phyloP scores from a whole-genome alignment of 1,140 invertebrate genomes.

The Hermetia illucens region DNA sequence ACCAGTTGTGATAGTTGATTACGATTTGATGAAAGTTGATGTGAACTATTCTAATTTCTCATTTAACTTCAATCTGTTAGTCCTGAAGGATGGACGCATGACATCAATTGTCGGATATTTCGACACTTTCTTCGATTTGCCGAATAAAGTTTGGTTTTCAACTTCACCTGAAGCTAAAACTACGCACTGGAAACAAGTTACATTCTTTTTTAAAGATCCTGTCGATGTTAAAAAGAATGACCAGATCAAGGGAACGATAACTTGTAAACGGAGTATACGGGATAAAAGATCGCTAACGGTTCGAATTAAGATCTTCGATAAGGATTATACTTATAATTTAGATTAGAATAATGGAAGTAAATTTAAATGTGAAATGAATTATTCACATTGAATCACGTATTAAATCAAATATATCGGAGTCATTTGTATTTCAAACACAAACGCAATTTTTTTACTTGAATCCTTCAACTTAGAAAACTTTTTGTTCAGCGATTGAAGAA shows the following conservation, averaged over 20 bases:
- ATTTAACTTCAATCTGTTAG: slow-evolving; percentile 58
- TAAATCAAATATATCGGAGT: background rate
- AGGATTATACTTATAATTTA: slow-evolving; percentile 17
- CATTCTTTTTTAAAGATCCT: slow-evolving; percentile 69
- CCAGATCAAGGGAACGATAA: slow-evolving; percentile 44
- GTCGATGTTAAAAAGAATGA: slow-evolving; percentile 61
- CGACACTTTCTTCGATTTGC: slow-evolving; percentile 72
- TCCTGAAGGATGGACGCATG: slow-evolving; percentile 54
- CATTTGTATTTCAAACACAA: too few relatives aligned
- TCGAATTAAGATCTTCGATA: slow-evolving; percentile 30
- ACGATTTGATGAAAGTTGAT: slow-evolving; percentile 72
- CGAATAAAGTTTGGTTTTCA: slow-evolving; percentile 46
- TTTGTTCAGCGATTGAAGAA: too few relatives aligned
- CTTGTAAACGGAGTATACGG: slow-evolving; percentile 42
- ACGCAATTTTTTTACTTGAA: too few relatives aligned
- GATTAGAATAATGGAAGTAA: slow-evolving; percentile 12
- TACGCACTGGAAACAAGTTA: slow-evolving; percentile 97
- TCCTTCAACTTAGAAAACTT: too few relatives aligned
- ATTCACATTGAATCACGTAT: background rate
- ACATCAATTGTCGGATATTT: slow-evolving; percentile 90
- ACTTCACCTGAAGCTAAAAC: slow-evolving; percentile 57
- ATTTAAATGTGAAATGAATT: too few relatives aligned
- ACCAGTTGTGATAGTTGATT: slow-evolving; percentile 45
- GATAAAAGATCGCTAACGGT: slow-evolving; percentile 43
- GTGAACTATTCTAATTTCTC: slow-evolving; percentile 69